These are phyloP conservation scores for Tadarida brasiliensis DNA, from an alignment of 2,797 vertebrate genomes.

Conservation along the genomic window DNA sequence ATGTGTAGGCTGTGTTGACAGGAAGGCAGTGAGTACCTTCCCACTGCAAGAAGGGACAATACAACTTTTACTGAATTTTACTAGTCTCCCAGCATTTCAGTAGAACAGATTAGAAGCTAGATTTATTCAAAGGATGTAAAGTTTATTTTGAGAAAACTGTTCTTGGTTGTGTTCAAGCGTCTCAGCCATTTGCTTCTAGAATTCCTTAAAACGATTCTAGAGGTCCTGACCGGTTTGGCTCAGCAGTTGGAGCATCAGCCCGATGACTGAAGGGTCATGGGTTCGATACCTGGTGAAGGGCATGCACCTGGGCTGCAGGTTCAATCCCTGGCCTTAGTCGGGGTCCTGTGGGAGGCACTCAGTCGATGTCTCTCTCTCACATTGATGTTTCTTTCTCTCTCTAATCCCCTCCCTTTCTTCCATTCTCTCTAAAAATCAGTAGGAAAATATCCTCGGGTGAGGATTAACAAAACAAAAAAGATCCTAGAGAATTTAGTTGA, in stretches of 20 bases:
- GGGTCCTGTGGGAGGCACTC: too few species aligned
- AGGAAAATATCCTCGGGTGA: too few species aligned
- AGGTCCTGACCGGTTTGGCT: neutral
- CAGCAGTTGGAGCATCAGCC: too few species aligned
- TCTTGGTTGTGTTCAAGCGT: slow-evolving; percentile 24
- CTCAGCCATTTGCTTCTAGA: slow-evolving; percentile 33
- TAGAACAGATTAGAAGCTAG: slow-evolving; percentile 34
- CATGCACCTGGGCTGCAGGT: too few species aligned
- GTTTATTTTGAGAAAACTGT: slow-evolving; percentile 58
- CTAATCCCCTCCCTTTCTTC: too few species aligned
- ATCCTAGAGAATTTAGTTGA: neutral
- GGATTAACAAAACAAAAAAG: too few species aligned
- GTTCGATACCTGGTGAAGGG: too few species aligned
- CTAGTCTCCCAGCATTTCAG: neutral
- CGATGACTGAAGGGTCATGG: too few species aligned
- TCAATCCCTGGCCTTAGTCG: too few species aligned
- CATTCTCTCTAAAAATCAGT: too few species aligned
- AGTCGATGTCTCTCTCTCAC: too few species aligned
- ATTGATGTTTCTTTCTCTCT: too few species aligned
- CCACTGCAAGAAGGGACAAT: neutral
- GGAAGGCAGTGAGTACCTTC: neutral
- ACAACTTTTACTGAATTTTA: slow-evolving; percentile 20
- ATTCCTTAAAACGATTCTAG: slow-evolving; percentile 15
- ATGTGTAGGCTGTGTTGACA: slow-evolving; percentile 9
- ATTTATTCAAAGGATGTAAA: neutral